Percentiles rank a stretch among this genome's conserved stretches.
These are phyloP conservation scores for Ips nitidus DNA, from an alignment of 1,140 invertebrate genomes.

Conservation along the genomic window DNA sequence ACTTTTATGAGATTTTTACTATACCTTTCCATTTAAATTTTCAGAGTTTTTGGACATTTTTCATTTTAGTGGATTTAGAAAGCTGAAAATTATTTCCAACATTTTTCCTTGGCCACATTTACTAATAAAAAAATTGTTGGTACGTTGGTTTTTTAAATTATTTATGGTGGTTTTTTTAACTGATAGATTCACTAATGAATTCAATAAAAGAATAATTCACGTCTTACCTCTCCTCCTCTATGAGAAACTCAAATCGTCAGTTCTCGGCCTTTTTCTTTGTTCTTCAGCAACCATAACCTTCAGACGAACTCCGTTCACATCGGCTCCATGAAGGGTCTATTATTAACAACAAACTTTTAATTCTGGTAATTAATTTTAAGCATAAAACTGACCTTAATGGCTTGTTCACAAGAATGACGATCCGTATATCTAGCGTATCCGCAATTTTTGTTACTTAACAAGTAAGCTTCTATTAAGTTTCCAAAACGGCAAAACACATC, in stretches of 20 bases:
- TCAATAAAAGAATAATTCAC: too few species aligned
- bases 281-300: conserved; percentile 92
- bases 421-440: conserved; percentile 89
- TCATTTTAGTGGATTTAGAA: too few species aligned
- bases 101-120: too few species aligned
- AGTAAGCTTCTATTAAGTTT: conserved; percentile 88
- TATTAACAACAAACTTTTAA: conserved; percentile 10
- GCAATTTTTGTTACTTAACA: conserved; percentile 85
- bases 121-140: too few species aligned
- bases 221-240: too few species aligned
- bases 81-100: too few species aligned
- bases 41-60: too few species aligned
- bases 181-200: too few species aligned
- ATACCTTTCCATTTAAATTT: too few species aligned
- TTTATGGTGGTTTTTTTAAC: too few species aligned
- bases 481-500: conserved; percentile 92
- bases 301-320: conserved; percentile 76
- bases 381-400: conserved; percentile 62
- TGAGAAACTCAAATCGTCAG: conserved; percentile 13
- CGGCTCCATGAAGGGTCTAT: conserved; percentile 76
- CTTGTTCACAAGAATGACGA: conserved; percentile 74
- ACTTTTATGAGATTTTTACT: too few species aligned
- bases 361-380: not conserved
- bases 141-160: too few species aligned
- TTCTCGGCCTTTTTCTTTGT: conserved; percentile 55